Conservation (phyloP, 2,113 vertebrate genomes). For the Alexandromys fortis region DNA sequence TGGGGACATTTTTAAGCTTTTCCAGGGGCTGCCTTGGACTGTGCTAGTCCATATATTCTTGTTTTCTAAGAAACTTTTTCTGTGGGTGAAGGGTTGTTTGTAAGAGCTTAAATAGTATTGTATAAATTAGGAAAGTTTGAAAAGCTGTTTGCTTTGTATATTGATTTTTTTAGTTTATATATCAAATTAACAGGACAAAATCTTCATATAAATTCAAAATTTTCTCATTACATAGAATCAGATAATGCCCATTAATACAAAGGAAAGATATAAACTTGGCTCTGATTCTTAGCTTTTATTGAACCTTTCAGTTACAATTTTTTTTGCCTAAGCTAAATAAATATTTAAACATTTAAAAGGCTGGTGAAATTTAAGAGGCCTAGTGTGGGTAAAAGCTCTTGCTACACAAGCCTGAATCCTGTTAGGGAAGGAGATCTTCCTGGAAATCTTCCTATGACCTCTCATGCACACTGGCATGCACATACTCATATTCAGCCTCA, state of each 20-base stretch:
- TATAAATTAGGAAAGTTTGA: not conserved
- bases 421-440: not conserved
- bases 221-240: constrained; percentile 9
- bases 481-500: not conserved
- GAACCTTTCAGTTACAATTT: constrained; percentile 10
- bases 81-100: not conserved
- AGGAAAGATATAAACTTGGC: not conserved
- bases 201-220: constrained; percentile 23
- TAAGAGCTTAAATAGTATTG: not conserved
- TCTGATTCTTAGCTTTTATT: constrained; percentile 6
- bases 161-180: constrained; percentile 37
- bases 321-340: constrained; percentile 32
- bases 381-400: not conserved
- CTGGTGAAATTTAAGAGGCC: not conserved
- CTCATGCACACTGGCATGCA: not conserved
- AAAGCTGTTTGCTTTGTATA: not conserved
- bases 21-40: not conserved
- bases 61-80: constrained; percentile 20
- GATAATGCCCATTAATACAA: not conserved
- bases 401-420: not conserved
- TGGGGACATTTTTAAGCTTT: not conserved
- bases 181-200: not conserved
- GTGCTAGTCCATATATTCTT: not conserved
- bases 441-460: not conserved
- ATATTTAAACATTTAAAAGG: constrained; percentile 12